phyloP scores from a whole-genome alignment of 2,113 vertebrate species.

The Enhydra lutris region DNA sequence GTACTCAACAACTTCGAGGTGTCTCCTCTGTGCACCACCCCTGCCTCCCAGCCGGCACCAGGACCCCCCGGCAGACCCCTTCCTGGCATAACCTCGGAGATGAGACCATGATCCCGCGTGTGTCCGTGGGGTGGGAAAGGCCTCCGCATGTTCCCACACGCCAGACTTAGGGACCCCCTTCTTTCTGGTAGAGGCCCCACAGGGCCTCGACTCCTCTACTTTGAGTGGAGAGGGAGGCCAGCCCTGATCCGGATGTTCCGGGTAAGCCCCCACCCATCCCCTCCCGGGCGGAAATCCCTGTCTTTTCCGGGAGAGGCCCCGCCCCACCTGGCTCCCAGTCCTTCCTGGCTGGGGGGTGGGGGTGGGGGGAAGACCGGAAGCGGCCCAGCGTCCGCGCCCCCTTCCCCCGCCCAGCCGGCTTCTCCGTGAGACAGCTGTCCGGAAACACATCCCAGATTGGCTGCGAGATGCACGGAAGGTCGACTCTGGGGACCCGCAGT shows the following conservation, averaged over 20 bases:
- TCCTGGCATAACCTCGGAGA: background rate
- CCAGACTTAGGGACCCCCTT: background rate
- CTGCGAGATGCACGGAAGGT: background rate
- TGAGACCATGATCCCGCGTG: background rate
- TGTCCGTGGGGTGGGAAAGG: background rate
- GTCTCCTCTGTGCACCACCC: background rate
- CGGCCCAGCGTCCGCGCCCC: background rate
- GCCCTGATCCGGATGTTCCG: background rate
- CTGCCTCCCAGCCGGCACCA: background rate
- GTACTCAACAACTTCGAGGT: background rate
- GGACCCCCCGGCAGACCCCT: background rate
- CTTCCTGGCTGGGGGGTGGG: background rate
- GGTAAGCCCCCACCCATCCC: background rate
- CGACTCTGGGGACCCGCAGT: too few species aligned
- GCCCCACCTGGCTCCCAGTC: background rate
- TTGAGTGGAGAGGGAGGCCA: background rate
- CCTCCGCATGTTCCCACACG: background rate
- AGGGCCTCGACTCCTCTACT: background rate
- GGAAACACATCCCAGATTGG: background rate
- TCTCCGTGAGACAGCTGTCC: background rate
- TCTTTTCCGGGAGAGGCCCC: background rate
- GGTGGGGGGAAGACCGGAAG: background rate
- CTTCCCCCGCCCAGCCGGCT: accelerated
- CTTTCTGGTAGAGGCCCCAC: background rate
- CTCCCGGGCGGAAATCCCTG: background rate